Evolutionary conservation across 1,140 invertebrate genomes (phyloP), one percentile per base, ranked within the genome.

Genomic region (Saccostrea glomerata): DNA sequence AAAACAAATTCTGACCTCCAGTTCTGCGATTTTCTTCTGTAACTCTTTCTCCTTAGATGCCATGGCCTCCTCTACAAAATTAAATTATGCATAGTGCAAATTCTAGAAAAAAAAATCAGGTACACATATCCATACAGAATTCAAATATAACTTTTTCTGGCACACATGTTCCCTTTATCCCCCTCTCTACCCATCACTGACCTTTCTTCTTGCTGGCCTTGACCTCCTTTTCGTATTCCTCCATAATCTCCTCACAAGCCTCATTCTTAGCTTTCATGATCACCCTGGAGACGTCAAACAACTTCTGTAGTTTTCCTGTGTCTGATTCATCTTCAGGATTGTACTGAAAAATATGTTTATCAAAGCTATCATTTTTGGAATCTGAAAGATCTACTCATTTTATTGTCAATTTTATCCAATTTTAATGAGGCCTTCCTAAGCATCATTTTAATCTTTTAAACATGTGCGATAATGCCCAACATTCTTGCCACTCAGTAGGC

Each of bases 21-120:
- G 97, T 94, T 98, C 98, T 94, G 98, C 97, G 88, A 97, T 96
- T 87, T 94, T 92, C 85, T 93, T 92, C 66, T 93, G 87, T 30
- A 92, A 30, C 30, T 93, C 90, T 70, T 93, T 91, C 13, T 89
- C 66, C 82, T 93, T 90, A 77, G 90, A 90, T 25, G 87, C 83
- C 82, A 93, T 54, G 36, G 92, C 90, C 90, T 93, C 92, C 73
- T 94, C 93, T 94, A 87, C 66, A 93, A 92, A 63, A 70, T 82
- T 90, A 36, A 86, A 3, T 7, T n/a, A 30, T 17, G 23, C 12
- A 5, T 6, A 9, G 12, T 54, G 15, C 13, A 60, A 58, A 13
- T n/a, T 47, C n/a, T 12, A 11, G 13, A 47, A 55, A 17, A 55
- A 40, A 82, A 47, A 40, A 47, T 36, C 9, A 82, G 0, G 0